phyloP scores from a whole-genome alignment of 2,888 invertebrate species.

The Synergus gifuensis region DNA sequence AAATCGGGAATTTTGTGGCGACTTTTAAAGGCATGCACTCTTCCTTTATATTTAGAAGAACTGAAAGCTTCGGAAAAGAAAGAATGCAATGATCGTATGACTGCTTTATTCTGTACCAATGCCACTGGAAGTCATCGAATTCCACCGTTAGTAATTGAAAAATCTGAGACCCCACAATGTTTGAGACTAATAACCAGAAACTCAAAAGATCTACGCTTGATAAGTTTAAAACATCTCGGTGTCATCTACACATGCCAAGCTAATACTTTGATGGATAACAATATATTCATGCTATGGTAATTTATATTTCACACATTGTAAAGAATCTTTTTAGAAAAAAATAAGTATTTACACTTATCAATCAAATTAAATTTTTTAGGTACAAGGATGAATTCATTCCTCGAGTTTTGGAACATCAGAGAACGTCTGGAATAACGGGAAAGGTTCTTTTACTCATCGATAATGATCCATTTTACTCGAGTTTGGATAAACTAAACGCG shows the following conservation, averaged over 20 bases:
- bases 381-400: not conserved
- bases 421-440: not conserved
- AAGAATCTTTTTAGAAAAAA: not conserved
- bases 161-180: constrained; percentile 6
- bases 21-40: not conserved
- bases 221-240: not conserved
- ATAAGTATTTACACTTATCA: not conserved
- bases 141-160: constrained; percentile 10
- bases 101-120: constrained; percentile 23
- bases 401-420: not conserved
- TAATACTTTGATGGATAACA: constrained; percentile 31
- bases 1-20: constrained; percentile 37
- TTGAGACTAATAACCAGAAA: not conserved
- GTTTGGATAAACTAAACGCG: not conserved
- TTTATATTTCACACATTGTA: not conserved
- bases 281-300: constrained; percentile 39
- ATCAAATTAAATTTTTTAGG: not conserved
- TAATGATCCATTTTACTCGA: not conserved
- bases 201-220: no score
- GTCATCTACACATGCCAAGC: constrained; percentile 20
- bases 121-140: not conserved
- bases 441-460: not conserved
- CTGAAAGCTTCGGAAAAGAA: not conserved
- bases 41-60: constrained; percentile 4
- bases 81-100: constrained; percentile 9